Base-by-base conservation (phyloP, 1,140 invertebrate species). In the Aphelinus atriplicis region DNA sequence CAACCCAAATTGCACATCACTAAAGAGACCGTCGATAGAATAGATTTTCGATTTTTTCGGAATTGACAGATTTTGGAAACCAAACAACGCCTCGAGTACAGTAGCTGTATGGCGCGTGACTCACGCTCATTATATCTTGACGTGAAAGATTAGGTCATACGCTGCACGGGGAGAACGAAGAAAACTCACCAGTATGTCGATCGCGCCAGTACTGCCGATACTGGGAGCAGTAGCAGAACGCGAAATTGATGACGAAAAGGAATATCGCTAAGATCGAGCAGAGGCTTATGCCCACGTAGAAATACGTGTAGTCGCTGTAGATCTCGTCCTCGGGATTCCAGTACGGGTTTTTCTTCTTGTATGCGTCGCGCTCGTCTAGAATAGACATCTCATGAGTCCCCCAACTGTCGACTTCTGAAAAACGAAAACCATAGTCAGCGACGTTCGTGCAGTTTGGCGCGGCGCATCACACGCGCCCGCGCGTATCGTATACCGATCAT, bases 151-250 rank as follows among this genome's bases (percentile, higher is more conserved):
- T 26, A 26, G 26, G 26, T 26, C 26, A 26, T 26, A 26, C 26
- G 26, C 26, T 26, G 26, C 26, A 57, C 10, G 2, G 26, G 42
- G 51, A 42, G 42, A 53, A 5, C 9, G 48, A 53, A 43, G 55
- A n/a, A 75, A 75, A 79, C 75, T 88, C 85, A 92, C 94, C 94
- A 77, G 95, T 95, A 81, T 95, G 92, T 79, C 91, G 90, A 84
- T 95, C 93, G 67, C 92, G 90, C 95, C 95, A 96, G 79, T 96
- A 96, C 53, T 91, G 85, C 57, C 90, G 91, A 82, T 95, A 91
- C 78, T 91, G 91, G 2, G 94, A 95, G 82, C 94, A 95, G 83
- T 93, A 95, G 80, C 92, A 93, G 71, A 94, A 91, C 60, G 93
- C 90, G 64, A 95, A 87, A 81, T 96, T 96, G 50, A 96, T 80